Evolutionary conservation across 2,113 vertebrate genomes (phyloP), one percentile per base, ranked within the genome.

Genomic region (Melozone crissalis): DNA sequence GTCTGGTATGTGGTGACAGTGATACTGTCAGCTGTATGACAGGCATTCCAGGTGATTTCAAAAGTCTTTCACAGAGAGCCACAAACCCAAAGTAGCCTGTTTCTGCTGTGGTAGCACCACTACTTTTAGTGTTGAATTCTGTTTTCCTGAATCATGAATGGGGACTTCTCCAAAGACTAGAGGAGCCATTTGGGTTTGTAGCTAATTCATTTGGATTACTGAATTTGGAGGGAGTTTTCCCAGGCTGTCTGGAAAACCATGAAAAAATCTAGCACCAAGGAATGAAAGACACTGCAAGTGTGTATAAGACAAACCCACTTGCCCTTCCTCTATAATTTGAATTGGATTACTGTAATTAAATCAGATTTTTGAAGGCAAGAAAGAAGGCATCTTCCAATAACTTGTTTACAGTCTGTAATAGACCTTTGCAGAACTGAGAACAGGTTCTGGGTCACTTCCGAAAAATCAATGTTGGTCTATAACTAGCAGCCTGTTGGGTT

Each of bases 261-360:
- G 24, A n/a, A 39, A 37, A 30, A 59, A 57, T 28, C 14, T 37
- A 13, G 4, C 4, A 6, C 65, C 13, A 47, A 49, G 15, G 41
- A 57, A 59, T 33, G 30, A 78, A 71, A 87, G 33, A 18, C 16
- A 15, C 15, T 28, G 9, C 47, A 79, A 57, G 13, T n/a, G 26
- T 22, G 8, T 41, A 10, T 6, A 54, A 26, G 46, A 69, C 0
- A 0, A 46, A 80, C 21, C 20, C 0, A 0, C 21, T 74, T 47
- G 6, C 41, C 37, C 11, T 67, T 66, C 11, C 14, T 75, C 26
- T 59, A 3, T 67, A 41, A 37, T 46, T 59, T 37, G n/a, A 80
- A 49, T 31, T n/a, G 33, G 3, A 30, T 78, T 82, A 7, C 9
- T 44, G 62, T 28, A 30, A 23, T 35, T 24, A 35, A 78, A 61